A percentile compares a stretch with the other conserved stretches of the same genome.
phyloP scores from a whole-genome alignment of 1,140 invertebrate genomes.

The Hyles euphorbiae region DNA sequence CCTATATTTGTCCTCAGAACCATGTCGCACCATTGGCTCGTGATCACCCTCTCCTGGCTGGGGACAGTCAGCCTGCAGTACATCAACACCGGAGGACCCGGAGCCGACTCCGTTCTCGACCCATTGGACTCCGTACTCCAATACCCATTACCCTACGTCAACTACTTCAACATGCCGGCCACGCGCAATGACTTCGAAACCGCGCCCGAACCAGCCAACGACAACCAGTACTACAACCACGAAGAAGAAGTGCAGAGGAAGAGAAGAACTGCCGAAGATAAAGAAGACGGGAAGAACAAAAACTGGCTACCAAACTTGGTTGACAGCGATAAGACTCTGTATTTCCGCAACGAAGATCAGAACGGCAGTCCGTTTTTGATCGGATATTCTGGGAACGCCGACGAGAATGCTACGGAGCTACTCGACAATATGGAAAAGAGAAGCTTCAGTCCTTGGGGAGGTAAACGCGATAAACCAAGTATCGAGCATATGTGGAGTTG shows the following conservation, averaged over 20 bases:
- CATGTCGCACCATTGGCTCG: slow-evolving; percentile 57
- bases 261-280: slow-evolving; percentile 32
- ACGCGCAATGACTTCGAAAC: slow-evolving; percentile 33
- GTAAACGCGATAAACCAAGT: slow-evolving; percentile 43
- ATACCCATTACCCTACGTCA: slow-evolving; percentile 40
- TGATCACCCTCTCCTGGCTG: slow-evolving; percentile 53
- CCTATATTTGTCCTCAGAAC: slow-evolving; percentile 37
- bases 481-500: slow-evolving; percentile 59
- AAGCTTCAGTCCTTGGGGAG: slow-evolving; percentile 67
- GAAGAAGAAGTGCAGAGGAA: slow-evolving; percentile 34
- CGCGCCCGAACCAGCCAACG: slow-evolving; percentile 17
- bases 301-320: slow-evolving; percentile 40
- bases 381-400: slow-evolving; percentile 19
- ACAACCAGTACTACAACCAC: slow-evolving; percentile 24
- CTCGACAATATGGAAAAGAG: slow-evolving; percentile 39
- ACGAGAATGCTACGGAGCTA: slow-evolving; percentile 36
- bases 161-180: slow-evolving; percentile 37
- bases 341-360: slow-evolving; percentile 30
- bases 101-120: slow-evolving; percentile 30
- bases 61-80: slow-evolving; percentile 56
- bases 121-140: slow-evolving; percentile 31
- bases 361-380: slow-evolving; percentile 25
- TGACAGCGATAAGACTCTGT: slow-evolving; percentile 42
- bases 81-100: slow-evolving; percentile 41
- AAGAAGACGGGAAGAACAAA: slow-evolving; percentile 25